Evolutionary conservation across 2,888 invertebrate genomes (phyloP), one percentile per base, ranked within the genome.

Genomic region (Tipula confusa): DNA sequence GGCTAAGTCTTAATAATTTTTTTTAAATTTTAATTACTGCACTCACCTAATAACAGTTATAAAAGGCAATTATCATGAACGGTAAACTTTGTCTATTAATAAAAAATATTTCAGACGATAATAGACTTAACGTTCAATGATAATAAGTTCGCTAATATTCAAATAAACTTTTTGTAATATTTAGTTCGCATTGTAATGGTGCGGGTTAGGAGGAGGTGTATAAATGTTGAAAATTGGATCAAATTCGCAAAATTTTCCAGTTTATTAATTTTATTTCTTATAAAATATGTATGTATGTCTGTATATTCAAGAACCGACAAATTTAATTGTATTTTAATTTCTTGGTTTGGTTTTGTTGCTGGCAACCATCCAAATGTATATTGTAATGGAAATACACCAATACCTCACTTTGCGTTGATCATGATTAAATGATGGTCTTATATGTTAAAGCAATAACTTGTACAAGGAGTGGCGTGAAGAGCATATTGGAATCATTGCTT

Each of bases 241-340:
- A 64, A 64, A 64, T 24, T 64, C 64, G 24, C 24, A 64, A 64
- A 64, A 64, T 64, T 64, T 64, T 64, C 64, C 64, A 64, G 24
- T 24, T 64, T 64, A 64, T 64, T 64, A 64, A 64, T 64, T 64
- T 64, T 48, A 18, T 48, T 18, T 18, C 18, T 64, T 64, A n/a
- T 15, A 43, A 0, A n/a, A n/a, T 15, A 43, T 43, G 3, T 15
- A 43, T 24, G 24, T 24, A 64, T 9, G 24, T 24, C 0, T 9
- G 9, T 24, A 64, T 36, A 15, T 64, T 24, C 24, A 64, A 64
- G 24, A 24, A 64, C 24, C 64, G 64, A 64, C 64, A 9, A 64
- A 64, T 64, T 64, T 64, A 64, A 64, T 64, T 64, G 24, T 64
- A 11, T 64, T 64, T 64, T 64, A 64, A 64, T 64, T 64, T 64